These are phyloP conservation scores for Sparus aurata DNA, from an alignment of 2,797 vertebrate species.

Conservation along the genomic window DNA sequence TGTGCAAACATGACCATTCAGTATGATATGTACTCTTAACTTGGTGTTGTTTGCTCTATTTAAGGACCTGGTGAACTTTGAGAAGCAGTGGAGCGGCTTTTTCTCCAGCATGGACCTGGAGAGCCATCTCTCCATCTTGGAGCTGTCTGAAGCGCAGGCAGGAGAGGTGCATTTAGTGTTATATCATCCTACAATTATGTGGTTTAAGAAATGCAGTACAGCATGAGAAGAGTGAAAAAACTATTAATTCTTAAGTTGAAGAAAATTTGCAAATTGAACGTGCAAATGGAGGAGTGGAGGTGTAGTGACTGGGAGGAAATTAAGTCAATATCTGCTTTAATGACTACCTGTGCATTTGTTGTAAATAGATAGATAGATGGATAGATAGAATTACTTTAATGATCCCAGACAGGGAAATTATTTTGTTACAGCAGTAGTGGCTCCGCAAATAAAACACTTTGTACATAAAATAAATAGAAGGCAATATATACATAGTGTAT, in stretches of 20 bases:
- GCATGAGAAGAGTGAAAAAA: not conserved
- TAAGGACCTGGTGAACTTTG: conserved; percentile 92
- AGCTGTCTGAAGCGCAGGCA: conserved; percentile 95
- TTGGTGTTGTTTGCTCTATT: conserved; percentile 38
- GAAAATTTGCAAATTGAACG: not conserved
- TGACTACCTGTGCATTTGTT: not conserved
- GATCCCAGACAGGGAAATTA: no score
- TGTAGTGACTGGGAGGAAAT: not conserved
- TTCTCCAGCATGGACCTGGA: conserved; percentile 96
- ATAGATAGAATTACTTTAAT: no score
- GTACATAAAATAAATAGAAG: no score
- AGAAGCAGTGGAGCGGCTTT: conserved; percentile 94
- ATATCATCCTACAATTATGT: not conserved
- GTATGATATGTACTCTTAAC: not conserved
- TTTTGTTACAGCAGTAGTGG: no score
- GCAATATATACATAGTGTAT: no score
- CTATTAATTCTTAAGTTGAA: not conserved
- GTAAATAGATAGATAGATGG: no score
- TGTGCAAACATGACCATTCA: not conserved
- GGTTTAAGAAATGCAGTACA: not conserved
- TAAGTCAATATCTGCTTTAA: not conserved
- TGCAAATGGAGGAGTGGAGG: not conserved
- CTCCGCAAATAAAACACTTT: no score
- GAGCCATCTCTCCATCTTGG: conserved; percentile 92
- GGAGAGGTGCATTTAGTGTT: conserved; percentile 88